These are phyloP conservation scores for Cyphotilapia sp. DNA, from an alignment of 2,113 vertebrate species.

Conservation along the genomic window DNA sequence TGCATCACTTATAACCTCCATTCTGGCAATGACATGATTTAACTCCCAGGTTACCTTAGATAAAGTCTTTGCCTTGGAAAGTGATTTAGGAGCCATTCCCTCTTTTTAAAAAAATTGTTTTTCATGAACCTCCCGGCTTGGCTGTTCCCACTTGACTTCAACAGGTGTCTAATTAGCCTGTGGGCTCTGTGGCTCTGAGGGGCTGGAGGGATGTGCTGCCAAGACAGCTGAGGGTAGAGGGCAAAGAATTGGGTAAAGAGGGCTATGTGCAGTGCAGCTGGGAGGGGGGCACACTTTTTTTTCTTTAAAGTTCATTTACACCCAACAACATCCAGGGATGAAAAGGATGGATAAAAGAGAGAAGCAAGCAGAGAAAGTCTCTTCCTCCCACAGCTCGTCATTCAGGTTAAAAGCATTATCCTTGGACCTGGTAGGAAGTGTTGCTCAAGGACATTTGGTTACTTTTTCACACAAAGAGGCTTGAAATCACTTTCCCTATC, in stretches of 20 bases:
- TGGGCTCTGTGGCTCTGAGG: conserved; percentile 27
- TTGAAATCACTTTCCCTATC: background rate
- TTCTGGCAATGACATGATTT: background rate
- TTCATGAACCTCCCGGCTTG: background rate
- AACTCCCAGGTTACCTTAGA: background rate
- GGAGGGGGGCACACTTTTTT: background rate
- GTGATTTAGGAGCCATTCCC: conserved; percentile 20
- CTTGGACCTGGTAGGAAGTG: background rate
- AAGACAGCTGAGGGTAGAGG: conserved; percentile 49
- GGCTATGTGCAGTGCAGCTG: background rate
- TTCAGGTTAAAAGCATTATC: background rate
- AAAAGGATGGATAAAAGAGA: background rate
- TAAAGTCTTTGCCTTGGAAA: background rate
- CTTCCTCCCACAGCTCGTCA: background rate
- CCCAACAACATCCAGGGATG: background rate
- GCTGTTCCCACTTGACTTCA: conserved; percentile 37
- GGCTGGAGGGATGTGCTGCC: conserved; percentile 14
- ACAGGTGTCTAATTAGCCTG: conserved; percentile 70
- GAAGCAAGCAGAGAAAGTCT: background rate
- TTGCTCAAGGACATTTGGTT: background rate
- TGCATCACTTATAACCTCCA: background rate
- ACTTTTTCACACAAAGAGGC: background rate
- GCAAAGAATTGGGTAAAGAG: background rate
- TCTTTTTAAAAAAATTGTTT: background rate
- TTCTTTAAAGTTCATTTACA: background rate